These are phyloP conservation scores for Saccopteryx bilineata DNA, from an alignment of 2,113 vertebrate genomes.

Conservation along the genomic window DNA sequence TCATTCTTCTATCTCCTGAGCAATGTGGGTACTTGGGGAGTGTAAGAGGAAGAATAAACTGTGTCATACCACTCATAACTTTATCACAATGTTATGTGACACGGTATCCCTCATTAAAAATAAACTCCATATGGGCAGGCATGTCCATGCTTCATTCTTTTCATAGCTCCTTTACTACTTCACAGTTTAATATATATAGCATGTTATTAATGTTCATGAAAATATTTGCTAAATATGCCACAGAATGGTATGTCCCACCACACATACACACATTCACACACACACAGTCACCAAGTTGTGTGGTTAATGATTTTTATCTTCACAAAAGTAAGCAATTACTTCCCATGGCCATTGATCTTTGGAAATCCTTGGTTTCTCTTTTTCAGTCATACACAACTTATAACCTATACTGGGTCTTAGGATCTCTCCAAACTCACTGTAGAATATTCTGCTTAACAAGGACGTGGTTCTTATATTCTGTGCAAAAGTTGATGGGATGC, in stretches of 20 bases:
- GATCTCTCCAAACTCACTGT: background rate
- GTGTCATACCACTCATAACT: background rate
- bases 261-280: background rate
- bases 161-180: conserved; percentile 17
- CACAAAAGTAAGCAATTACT: background rate
- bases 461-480: background rate
- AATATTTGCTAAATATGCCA: conserved; percentile 47
- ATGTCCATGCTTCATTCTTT: background rate
- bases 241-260: background rate
- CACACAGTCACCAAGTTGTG: background rate
- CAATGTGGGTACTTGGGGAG: background rate
- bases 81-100: background rate
- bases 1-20: background rate
- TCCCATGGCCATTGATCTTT: background rate
- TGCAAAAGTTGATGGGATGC: background rate
- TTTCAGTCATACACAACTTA: background rate
- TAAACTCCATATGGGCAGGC: conserved; percentile 18
- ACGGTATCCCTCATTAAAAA: conserved; percentile 48
- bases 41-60: conserved; percentile 27
- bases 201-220: conserved; percentile 4
- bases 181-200: background rate
- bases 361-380: background rate
- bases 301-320: conserved; percentile 4
- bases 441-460: conserved; percentile 5
- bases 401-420: background rate